phyloP scores from a whole-genome alignment of 2,113 vertebrate species.

The Thalassoma bifasciatum region DNA sequence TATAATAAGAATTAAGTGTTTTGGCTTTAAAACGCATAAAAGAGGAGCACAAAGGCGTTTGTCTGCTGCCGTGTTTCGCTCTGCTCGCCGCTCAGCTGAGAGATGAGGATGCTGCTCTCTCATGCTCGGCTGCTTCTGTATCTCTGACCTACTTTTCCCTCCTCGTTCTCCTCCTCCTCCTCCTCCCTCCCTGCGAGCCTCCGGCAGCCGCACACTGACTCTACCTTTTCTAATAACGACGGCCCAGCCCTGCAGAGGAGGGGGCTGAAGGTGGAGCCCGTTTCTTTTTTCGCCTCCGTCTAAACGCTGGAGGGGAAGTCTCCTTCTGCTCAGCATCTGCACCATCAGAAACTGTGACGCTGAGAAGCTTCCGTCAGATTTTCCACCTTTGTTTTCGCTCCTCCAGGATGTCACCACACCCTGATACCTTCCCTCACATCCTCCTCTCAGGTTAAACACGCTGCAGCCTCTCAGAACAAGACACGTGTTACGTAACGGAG shows the following conservation, averaged over 20 bases:
- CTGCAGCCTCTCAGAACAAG: neutral
- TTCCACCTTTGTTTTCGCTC: constrained; percentile 29
- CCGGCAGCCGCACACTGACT: constrained; percentile 37
- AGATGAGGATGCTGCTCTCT: constrained; percentile 74
- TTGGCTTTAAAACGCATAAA: neutral
- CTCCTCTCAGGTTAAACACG: neutral
- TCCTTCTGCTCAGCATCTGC: neutral
- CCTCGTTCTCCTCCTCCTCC: constrained; percentile 33
- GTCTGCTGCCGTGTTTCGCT: neutral
- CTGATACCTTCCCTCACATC: constrained; percentile 16
- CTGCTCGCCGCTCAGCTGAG: constrained; percentile 45
- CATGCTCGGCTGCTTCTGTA: constrained; percentile 72
- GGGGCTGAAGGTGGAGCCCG: constrained; percentile 40
- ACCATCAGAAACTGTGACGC: too few relatives aligned
- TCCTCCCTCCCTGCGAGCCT: constrained; percentile 16
- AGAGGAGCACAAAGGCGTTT: constrained; percentile 1
- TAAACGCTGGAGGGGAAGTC: constrained; percentile 20
- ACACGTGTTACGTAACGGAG: neutral
- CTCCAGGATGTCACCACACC: constrained; percentile 47
- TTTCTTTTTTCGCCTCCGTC: constrained; percentile 44
- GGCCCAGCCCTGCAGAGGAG: constrained; percentile 20
- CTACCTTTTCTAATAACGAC: constrained; percentile 40
- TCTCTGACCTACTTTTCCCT: constrained; percentile 81
- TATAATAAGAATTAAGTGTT: neutral
- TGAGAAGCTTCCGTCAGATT: neutral